These are phyloP conservation scores for Benitochromis conjunctus DNA, from an alignment of 2,113 vertebrate species.

Conservation along the genomic window DNA sequence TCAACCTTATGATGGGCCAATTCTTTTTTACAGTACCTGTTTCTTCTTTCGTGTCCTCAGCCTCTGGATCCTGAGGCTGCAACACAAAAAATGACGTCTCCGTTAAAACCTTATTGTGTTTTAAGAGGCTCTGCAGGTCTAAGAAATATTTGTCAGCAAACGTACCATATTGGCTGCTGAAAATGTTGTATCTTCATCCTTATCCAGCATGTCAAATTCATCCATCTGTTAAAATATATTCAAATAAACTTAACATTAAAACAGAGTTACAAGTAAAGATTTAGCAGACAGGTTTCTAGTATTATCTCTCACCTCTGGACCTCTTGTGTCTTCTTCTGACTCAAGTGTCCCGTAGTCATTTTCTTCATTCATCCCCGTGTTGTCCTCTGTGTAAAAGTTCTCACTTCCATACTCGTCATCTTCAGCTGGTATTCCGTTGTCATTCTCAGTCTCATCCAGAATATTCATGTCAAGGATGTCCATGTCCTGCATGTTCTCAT, in stretches of 20 bases:
- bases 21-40: slow-evolving; percentile 86
- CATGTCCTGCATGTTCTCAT: slow-evolving; percentile 83
- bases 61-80: slow-evolving; percentile 63
- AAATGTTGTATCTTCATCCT: slow-evolving; percentile 16
- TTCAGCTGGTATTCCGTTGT: slow-evolving; percentile 73
- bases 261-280: not conserved
- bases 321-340: slow-evolving; percentile 49
- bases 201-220: not conserved
- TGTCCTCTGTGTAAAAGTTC: slow-evolving; percentile 47
- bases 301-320: slow-evolving; percentile 57
- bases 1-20: slow-evolving; percentile 33
- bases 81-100: not conserved
- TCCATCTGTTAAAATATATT: slow-evolving; percentile 18
- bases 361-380: slow-evolving; percentile 66
- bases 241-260: not conserved
- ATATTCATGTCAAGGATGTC: slow-evolving; percentile 87
- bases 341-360: slow-evolving; percentile 46
- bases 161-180: slow-evolving; percentile 30
- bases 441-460: slow-evolving; percentile 83
- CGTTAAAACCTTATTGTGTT: not conserved
- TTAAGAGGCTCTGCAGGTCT: not conserved
- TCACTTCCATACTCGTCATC: slow-evolving; percentile 69
- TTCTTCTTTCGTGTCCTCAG: slow-evolving; percentile 74
- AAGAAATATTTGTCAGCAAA: not conserved
- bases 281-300: not conserved